Evolutionary conservation across 30 jellyfish, hydroid and myxozoan species (phyloP), one percentile per base, ranked within the genome.

Genomic region (Hydractinia symbiolongicarpus): DNA sequence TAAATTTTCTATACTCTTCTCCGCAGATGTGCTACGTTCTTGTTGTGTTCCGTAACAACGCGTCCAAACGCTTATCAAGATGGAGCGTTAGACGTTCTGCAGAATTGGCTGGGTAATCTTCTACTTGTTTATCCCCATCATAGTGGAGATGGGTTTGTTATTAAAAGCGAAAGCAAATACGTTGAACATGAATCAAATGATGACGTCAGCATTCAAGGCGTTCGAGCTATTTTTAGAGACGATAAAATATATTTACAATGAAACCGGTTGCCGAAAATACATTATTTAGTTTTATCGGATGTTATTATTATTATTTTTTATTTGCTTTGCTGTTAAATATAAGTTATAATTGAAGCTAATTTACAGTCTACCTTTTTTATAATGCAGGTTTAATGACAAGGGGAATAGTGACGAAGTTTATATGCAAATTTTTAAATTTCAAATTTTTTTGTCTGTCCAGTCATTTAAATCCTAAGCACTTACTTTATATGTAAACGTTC

Each of bases 121-220:
- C 51, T 74, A 3, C 16, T 49, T 7, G 51, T 50, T 74, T 74
- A 74, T 51, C 83, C 83, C 68, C 83, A 74, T 74, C 61, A 74
- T 49, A 74, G 67, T n/a, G 62, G 83, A 10, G 14, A 30, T 74
- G 83, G 83, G 51, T 74, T 20, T 50, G 67, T 74, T 0, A 49
- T 74, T 6, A 74, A 74, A 51, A 74, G 67, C 68, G 66, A 58
- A 11, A n/a, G 62, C 44, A 50, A 5, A 49, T 74, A 49, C n/a
- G 68, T 16, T 74, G 4, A 74, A 66, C 51, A 4, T 53, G 67
- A 74, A 5, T 9, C 70, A 5, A 68, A 74, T 55, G 83, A 64
- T 64, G 74, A 64, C 40, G 74, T 64, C 19, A 51, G 40, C 40
- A 51, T 51, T 44, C 52, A n/a, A 13, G 40, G 40, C 19, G 40